Percentiles rank a stretch among this genome's conserved stretches.
phyloP scores from a whole-genome alignment of 2,797 vertebrate genomes.

The Phalloptychus januarius region DNA sequence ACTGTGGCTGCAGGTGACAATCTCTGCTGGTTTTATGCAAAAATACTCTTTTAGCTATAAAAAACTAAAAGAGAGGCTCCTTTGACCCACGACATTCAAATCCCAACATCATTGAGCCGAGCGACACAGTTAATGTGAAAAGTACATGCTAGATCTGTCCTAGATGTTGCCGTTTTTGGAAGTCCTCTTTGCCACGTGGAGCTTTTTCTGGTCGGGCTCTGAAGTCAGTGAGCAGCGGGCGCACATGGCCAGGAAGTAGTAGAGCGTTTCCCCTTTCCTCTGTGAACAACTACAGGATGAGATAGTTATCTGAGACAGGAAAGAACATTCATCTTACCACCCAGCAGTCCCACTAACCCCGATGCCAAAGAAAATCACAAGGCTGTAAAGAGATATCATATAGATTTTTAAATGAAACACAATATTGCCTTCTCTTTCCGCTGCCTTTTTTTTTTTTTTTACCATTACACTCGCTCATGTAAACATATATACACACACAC shows the following conservation, averaged over 20 bases:
- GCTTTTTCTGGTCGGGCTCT: conserved; percentile 33
- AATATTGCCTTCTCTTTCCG: conserved; percentile 65
- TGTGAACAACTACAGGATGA: conserved; percentile 63
- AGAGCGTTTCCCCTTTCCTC: conserved; percentile 52
- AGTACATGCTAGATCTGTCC: background rate
- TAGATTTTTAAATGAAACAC: conserved; percentile 81
- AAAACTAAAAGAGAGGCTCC: background rate
- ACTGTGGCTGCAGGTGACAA: conserved; percentile 14
- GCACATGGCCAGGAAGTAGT: conserved; percentile 50
- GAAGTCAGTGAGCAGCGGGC: conserved; percentile 18
- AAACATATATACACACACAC: conserved; percentile 43
- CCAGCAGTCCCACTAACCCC: conserved; percentile 46
- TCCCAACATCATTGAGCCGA: background rate
- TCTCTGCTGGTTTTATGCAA: conserved; percentile 18
- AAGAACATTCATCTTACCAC: conserved; percentile 70
- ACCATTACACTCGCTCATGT: conserved; percentile 56
- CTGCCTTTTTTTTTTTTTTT: conserved; percentile 40
- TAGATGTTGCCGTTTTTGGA: conserved; percentile 1
- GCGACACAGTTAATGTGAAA: background rate
- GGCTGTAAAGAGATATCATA: conserved; percentile 77
- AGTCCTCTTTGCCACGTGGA: background rate
- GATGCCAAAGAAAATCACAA: conserved; percentile 72
- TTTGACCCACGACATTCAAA: background rate
- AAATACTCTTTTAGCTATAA: conserved; percentile 32
- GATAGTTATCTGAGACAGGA: conserved; percentile 67